These are phyloP conservation scores for Plusia festucae DNA, from an alignment of 2,888 invertebrate species.

Conservation along the genomic window DNA sequence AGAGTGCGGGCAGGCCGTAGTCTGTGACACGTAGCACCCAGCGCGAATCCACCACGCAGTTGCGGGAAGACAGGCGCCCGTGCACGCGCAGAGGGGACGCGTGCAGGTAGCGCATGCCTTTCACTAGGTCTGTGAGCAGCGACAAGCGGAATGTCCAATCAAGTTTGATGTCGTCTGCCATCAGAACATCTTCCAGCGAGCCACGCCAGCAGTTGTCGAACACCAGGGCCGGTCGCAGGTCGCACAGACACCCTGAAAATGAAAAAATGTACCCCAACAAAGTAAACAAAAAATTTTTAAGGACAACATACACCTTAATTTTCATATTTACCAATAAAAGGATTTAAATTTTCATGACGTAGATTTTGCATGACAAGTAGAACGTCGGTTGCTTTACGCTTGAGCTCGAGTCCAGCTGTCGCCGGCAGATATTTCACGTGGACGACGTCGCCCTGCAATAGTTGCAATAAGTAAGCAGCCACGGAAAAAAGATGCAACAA, in stretches of 20 bases:
- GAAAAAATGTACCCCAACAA: not conserved
- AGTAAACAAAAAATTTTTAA: not conserved
- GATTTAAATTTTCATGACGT: constrained; percentile 97
- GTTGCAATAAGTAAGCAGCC: not conserved
- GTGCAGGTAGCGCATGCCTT: constrained; percentile 98
- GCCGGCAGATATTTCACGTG: constrained; percentile 94
- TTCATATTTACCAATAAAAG: constrained; percentile 91
- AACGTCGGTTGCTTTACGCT: constrained; percentile 94
- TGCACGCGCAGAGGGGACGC: constrained; percentile 94
- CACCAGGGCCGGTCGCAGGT: constrained; percentile 94
- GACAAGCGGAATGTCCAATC: constrained; percentile 99
- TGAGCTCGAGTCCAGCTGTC: constrained; percentile 91
- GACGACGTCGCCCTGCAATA: constrained; percentile 96
- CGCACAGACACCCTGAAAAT: constrained; percentile 92
- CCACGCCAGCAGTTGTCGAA: constrained; percentile 97
- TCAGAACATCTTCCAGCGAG: constrained; percentile 95
- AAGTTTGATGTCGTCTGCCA: constrained; percentile 96
- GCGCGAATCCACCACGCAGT: constrained; percentile 98
- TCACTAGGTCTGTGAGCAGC: constrained; percentile 96
- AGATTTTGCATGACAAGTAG: constrained; percentile 94
- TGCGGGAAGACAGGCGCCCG: constrained; percentile 96
- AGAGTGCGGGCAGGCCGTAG: constrained; percentile 94
- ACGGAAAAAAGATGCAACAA: not conserved
- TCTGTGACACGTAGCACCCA: constrained; percentile 99
- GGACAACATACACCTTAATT: not conserved